phyloP scores from a whole-genome alignment of 2,888 invertebrate genomes.

The Gisinianus flammeolus region DNA sequence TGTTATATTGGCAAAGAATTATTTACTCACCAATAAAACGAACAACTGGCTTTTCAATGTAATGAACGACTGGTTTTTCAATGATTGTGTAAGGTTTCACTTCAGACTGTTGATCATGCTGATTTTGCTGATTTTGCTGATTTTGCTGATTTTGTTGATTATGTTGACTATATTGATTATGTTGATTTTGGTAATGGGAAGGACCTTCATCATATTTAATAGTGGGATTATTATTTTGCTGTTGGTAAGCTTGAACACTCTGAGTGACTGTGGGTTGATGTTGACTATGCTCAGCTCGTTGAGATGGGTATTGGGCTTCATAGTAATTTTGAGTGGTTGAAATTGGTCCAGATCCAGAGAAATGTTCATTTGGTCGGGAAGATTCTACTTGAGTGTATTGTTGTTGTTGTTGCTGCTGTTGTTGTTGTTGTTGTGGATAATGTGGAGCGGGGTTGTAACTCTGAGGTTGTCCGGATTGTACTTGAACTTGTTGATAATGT shows the following conservation, averaged over 20 bases:
- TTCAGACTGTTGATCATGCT: background rate
- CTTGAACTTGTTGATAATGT: slow-evolving; percentile 5
- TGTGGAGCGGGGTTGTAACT: background rate
- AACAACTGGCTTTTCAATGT: slow-evolving; percentile 36
- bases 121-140: background rate
- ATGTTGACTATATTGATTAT: background rate
- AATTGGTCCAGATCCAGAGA: background rate
- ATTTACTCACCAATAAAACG: background rate
- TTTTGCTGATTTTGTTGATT: too few species aligned
- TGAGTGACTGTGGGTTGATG: background rate
- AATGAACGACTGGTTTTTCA: slow-evolving; percentile 36
- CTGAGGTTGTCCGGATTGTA: slow-evolving; percentile 4
- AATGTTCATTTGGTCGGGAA: background rate
- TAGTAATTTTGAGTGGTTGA: background rate
- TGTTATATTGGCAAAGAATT: too few species aligned
- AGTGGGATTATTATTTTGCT: background rate
- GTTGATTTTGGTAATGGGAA: background rate
- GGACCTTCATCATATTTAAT: background rate
- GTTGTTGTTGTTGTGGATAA: slow-evolving; percentile 5
- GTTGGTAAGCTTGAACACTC: background rate
- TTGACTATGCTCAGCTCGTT: background rate
- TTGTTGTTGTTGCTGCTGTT: background rate
- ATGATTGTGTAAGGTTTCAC: slow-evolving; percentile 37
- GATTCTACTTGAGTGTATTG: background rate
- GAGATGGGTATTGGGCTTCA: background rate